phyloP scores from a whole-genome alignment of 2,888 invertebrate genomes.

The Podabrus alpinus region DNA sequence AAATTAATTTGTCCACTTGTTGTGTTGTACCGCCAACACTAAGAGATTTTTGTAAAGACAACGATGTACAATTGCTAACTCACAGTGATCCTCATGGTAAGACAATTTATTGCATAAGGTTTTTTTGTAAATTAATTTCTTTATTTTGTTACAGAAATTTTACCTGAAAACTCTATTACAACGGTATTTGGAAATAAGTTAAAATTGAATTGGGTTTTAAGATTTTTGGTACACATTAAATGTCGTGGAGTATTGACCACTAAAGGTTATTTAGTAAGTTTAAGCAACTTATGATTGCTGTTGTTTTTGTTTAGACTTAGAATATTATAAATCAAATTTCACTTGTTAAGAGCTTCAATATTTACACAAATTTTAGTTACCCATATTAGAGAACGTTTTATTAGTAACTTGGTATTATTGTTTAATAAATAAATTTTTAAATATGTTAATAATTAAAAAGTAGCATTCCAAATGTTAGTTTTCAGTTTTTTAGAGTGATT shows the following conservation, averaged over 20 bases:
- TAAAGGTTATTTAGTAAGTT: constrained; percentile 80
- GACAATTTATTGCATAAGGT: constrained; percentile 12
- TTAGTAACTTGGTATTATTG: background rate
- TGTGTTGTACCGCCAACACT: constrained; percentile 93
- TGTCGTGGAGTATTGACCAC: constrained; percentile 88
- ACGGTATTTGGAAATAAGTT: constrained; percentile 61
- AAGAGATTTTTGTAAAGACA: constrained; percentile 85
- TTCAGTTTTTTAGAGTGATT: background rate
- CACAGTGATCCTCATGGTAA: constrained; percentile 92
- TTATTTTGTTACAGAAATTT: constrained; percentile 56
- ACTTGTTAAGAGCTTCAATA: background rate
- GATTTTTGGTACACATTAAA: constrained; percentile 88
- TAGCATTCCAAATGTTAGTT: background rate
- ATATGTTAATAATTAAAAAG: background rate
- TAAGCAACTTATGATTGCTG: constrained; percentile 35
- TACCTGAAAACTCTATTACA: constrained; percentile 61
- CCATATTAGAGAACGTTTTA: background rate
- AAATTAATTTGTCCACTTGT: constrained; percentile 90
- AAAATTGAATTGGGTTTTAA: constrained; percentile 74
- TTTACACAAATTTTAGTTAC: background rate
- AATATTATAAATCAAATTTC: background rate
- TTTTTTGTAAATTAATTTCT: constrained; percentile 19
- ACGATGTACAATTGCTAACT: constrained; percentile 91
- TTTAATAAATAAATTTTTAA: background rate
- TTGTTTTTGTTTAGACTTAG: background rate